These are phyloP conservation scores for Miltochrista miniata DNA, from an alignment of 2,888 invertebrate genomes.

Conservation along the genomic window DNA sequence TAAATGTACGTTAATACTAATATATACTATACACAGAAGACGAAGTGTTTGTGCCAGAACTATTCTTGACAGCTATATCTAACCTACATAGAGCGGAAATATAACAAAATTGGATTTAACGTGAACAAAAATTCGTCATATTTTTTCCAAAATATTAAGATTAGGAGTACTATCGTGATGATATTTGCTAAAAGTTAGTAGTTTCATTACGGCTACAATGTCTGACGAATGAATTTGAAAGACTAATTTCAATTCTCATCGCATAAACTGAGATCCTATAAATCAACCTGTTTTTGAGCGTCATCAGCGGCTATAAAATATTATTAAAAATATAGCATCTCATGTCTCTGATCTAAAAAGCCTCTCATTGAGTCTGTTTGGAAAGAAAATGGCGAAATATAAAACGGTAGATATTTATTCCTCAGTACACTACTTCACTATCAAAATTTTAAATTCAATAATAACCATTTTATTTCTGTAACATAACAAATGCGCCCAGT, in stretches of 20 bases:
- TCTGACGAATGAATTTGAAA: conserved; percentile 9
- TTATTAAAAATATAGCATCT: conserved; percentile 34
- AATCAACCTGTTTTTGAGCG: conserved; percentile 39
- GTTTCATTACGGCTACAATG: neutral
- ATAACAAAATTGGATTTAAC: too few relatives aligned
- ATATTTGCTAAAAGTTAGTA: conserved; percentile 1
- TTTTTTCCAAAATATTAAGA: conserved; percentile 10
- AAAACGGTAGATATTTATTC: too few relatives aligned
- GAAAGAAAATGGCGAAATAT: too few relatives aligned
- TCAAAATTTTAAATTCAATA: too few relatives aligned
- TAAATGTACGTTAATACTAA: conserved; percentile 43
- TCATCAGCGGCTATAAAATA: conserved; percentile 40
- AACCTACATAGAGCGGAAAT: conserved; percentile 15
- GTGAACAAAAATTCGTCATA: neutral
- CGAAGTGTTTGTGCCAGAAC: conserved; percentile 55
- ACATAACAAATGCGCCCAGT: too few relatives aligned
- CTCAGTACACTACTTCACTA: too few relatives aligned
- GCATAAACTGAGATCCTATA: conserved; percentile 20
- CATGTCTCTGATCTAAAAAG: conserved; percentile 3
- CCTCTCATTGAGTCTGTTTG: too few relatives aligned
- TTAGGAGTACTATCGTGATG: neutral
- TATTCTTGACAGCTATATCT: conserved; percentile 34
- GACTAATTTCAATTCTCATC: conserved; percentile 10
- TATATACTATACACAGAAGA: conserved; percentile 49
- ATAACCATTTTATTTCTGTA: too few relatives aligned